Evolutionary conservation across 2,797 vertebrate genomes (phyloP).

Genomic region (Bradypus variegatus): DNA sequence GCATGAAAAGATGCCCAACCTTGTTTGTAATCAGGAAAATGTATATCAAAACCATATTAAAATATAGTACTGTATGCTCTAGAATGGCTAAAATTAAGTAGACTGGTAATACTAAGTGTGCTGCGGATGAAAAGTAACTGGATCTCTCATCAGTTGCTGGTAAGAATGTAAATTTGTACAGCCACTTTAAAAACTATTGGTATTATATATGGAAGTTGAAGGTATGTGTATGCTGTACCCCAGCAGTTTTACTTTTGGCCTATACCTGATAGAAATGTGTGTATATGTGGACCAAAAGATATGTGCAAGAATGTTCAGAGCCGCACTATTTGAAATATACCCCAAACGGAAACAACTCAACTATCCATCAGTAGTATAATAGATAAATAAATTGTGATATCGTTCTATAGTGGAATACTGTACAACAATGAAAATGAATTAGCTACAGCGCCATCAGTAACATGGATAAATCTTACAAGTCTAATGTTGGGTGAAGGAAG

Average conservation of each 20-base stretch:
- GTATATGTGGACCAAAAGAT: neutral
- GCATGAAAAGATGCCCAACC: neutral
- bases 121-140: neutral
- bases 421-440: neutral
- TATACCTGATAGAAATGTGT: neutral
- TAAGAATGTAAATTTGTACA: neutral
- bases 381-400: neutral
- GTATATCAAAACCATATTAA: neutral
- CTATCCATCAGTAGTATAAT: neutral
- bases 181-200: neutral
- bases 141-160: neutral
- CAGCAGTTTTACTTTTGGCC: neutral
- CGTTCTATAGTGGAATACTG: neutral
- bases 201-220: neutral
- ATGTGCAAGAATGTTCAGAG: neutral
- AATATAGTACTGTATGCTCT: neutral
- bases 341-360: neutral
- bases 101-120: neutral
- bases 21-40: neutral
- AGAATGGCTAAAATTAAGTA: slow-evolving; percentile 9
- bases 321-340: neutral
- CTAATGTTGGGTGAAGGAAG: neutral
- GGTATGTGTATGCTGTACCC: neutral
- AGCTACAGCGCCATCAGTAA: neutral
- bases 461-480: neutral